Base-by-base conservation (phyloP, 2,113 vertebrate genomes). In the Leptosomus discolor region DNA sequence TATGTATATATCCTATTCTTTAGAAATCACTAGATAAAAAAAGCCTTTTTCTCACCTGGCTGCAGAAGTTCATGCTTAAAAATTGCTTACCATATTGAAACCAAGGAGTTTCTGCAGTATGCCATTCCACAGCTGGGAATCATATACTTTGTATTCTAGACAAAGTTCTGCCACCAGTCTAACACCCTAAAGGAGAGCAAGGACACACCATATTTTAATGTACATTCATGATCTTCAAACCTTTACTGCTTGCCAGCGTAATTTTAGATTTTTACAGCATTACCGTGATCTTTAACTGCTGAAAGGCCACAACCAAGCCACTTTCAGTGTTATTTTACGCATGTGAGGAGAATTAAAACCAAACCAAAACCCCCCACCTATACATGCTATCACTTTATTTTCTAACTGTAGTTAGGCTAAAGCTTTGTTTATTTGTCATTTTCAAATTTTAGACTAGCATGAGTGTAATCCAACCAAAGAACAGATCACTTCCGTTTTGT, bases 31-130 rank as follows among this genome's bases (percentile, higher is more conserved):
- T 19, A 50, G 12, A 15, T 32, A 24, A 85, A 27, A 46, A 32
- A 43, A 85, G 12, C 34, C 32, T 60, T 51, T 77, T 43, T 20
- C 56, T 64, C n/a, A 34, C 48, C 39, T 85, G 3, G 1, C 39
- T 95, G 60, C 14, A 69, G 37, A 50, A 29, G 1, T 70, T 86
- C 8, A 58, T 36, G 34, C 32, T 64, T 63, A 67, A 22, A 43
- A 68, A 54, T 67, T 56, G 50, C 98, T 98, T 97, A 99, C 99
- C 99, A 99, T 98, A 39, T 98, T 99, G 97, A 99, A 99, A 56
- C 97, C 95, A 17, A 99, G 97, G 60, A 99, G 98, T 94, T 99
- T 99, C 97, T 99, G 99, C 26, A 99, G 95, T 14, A 99, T 97
- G 57, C 98, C 98, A 54, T 99, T 99, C 99, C 99, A 99, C 58